A percentile compares a stretch with the other conserved stretches of the same genome.
Conservation (phyloP, 2,113 vertebrate species). For the Ptychochromis oligacanthus region DNA sequence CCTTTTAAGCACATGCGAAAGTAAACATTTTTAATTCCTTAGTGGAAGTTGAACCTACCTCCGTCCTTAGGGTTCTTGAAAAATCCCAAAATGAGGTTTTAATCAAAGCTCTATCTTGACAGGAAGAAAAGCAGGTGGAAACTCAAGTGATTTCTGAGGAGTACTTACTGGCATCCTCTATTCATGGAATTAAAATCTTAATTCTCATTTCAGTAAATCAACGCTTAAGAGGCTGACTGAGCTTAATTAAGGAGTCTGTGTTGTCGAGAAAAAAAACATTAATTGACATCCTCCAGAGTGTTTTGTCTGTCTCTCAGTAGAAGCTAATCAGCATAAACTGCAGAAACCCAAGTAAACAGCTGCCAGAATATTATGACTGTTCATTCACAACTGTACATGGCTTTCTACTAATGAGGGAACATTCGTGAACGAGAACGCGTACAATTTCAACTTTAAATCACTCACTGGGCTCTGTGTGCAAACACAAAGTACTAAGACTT, state of each 20-base stretch:
- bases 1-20: neutral
- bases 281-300: conserved; percentile 75
- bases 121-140: conserved; percentile 55
- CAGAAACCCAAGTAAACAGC: conserved; percentile 65
- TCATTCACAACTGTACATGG: conserved; percentile 57
- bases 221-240: conserved; percentile 60
- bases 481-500: conserved; percentile 32
- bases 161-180: conserved; percentile 8
- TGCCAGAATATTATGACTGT: conserved; percentile 52
- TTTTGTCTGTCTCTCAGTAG: conserved; percentile 68
- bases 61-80: conserved; percentile 3
- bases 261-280: conserved; percentile 39
- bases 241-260: conserved; percentile 66
- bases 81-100: conserved; percentile 20
- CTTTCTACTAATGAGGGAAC: conserved; percentile 53
- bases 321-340: conserved; percentile 71
- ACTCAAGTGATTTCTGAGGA: conserved; percentile 50
- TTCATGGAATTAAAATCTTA: conserved; percentile 42
- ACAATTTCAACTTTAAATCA: conserved; percentile 44
- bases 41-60: neutral
- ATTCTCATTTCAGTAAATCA: conserved; percentile 60
- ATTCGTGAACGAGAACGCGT: conserved; percentile 40
- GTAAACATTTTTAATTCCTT: conserved; percentile 27
- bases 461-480: conserved; percentile 21
- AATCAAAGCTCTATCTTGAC: conserved; percentile 37